phyloP scores from a whole-genome alignment of 2,888 invertebrate genomes.

The Orthosia cruda region DNA sequence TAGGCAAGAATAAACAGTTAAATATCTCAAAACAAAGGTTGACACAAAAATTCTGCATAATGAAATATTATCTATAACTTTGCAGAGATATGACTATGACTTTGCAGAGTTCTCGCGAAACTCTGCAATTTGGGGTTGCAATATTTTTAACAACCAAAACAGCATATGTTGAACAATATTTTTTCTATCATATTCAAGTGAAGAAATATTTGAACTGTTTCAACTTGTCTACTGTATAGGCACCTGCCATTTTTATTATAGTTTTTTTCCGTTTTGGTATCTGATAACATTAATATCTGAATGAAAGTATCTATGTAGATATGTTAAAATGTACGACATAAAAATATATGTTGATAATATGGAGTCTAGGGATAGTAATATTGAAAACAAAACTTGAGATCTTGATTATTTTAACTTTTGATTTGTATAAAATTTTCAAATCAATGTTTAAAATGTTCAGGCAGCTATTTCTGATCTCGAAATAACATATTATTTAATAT shows the following conservation, averaged over 20 bases:
- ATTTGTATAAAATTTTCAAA: background rate
- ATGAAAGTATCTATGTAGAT: constrained; percentile 65
- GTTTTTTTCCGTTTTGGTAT: constrained; percentile 28
- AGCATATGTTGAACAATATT: background rate
- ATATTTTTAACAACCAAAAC: background rate
- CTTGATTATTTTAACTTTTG: constrained; percentile 16
- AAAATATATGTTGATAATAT: constrained; percentile 61
- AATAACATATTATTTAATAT: constrained; percentile 57
- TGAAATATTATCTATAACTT: background rate
- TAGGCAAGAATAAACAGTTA: constrained; percentile 13
- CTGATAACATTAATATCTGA: constrained; percentile 48
- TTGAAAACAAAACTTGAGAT: constrained; percentile 28
- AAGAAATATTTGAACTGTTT: constrained; percentile 34
- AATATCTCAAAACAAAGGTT: constrained; percentile 12
- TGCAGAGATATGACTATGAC: background rate
- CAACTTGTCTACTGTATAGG: constrained; percentile 9
- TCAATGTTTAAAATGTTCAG: constrained; percentile 8
- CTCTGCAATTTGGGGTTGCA: constrained; percentile 16
- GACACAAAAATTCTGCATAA: background rate
- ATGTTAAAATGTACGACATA: constrained; percentile 63
- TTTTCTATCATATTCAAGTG: background rate
- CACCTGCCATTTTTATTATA: constrained; percentile 32
- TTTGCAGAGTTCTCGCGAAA: constrained; percentile 4
- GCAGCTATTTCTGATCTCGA: constrained; percentile 8
- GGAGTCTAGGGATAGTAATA: constrained; percentile 42